Conservation (phyloP, 2,797 vertebrate species). For the Pangasius macronema region DNA sequence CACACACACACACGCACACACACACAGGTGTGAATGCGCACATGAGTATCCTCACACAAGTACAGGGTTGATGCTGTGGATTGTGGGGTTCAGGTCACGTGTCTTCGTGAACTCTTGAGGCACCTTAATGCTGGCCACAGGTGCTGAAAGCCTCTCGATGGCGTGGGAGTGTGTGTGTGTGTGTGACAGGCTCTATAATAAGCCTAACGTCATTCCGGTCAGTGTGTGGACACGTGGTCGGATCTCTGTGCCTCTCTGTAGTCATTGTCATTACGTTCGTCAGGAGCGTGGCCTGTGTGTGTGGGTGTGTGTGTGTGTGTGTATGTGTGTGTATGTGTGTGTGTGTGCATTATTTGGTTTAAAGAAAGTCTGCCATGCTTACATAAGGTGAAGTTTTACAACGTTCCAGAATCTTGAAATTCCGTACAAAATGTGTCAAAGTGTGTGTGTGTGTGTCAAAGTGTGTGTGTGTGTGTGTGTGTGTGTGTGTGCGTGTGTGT, state of each 20-base stretch:
- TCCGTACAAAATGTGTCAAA: background rate
- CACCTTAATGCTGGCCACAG: constrained; percentile 38
- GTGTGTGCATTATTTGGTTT: background rate
- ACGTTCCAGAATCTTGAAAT: background rate
- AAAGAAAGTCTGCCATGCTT: constrained; percentile 10
- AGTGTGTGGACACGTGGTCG: too few species aligned
- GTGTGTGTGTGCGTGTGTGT: background rate
- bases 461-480: constrained; percentile 6
- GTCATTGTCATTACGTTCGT: too few species aligned
- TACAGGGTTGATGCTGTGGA: constrained; percentile 16
- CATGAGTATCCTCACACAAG: background rate
- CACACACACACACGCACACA: constrained; percentile 24
- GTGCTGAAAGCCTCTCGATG: constrained; percentile 26
- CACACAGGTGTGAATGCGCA: background rate
- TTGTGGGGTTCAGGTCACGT: constrained; percentile 26
- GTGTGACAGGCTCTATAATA: constrained; percentile 35
- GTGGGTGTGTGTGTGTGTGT: constrained; percentile 32
- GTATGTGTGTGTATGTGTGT: constrained; percentile 25
- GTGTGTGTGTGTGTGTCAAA: background rate
- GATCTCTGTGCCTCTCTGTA: too few species aligned
- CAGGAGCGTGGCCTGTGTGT: constrained; percentile 5
- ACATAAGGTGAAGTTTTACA: constrained; percentile 32
- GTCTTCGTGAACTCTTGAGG: constrained; percentile 20
- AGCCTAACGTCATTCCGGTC: too few species aligned
- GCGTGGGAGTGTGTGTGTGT: constrained; percentile 11